Conservation (phyloP, 2,888 invertebrate genomes). For the Ichneumoninae sp. region DNA sequence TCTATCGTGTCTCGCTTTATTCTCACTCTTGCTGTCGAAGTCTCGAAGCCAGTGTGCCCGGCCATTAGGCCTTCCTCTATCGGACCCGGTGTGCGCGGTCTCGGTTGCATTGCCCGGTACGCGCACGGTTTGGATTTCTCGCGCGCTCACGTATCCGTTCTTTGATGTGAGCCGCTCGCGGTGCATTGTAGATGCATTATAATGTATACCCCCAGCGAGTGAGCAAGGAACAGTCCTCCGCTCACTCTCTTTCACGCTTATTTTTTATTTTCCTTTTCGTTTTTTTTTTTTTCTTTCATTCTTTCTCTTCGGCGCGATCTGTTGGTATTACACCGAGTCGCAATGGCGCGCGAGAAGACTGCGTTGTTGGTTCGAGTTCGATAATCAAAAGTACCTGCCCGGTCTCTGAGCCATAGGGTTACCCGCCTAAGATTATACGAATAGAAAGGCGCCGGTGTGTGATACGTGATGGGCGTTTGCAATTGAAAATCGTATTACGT, state of each 20-base stretch:
- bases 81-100: conserved; percentile 40
- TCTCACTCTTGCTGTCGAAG: conserved; percentile 40
- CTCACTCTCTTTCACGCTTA: conserved; percentile 38
- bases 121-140: conserved; percentile 53
- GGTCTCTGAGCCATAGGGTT: conserved; percentile 24
- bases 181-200: conserved; percentile 81
- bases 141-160: conserved; percentile 75
- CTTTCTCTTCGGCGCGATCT: conserved; percentile 63
- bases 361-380: conserved; percentile 72
- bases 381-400: conserved; percentile 78
- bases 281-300: conserved; percentile 26
- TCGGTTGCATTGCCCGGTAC: conserved; percentile 41
- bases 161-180: conserved; percentile 81
- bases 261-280: conserved; percentile 5
- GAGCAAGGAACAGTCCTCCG: conserved; percentile 44
- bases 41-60: conserved; percentile 25
- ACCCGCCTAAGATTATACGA: conserved; percentile 75
- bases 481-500: conserved; percentile 79
- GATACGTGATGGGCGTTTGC: conserved; percentile 80
- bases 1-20: conserved; percentile 33
- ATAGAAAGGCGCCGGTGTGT: conserved; percentile 78
- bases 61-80: conserved; percentile 57
- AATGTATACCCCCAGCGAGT: conserved; percentile 74
- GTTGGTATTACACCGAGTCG: conserved; percentile 75
- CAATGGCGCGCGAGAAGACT: conserved; percentile 63